A percentile compares a stretch with the other conserved stretches of the same genome.
phyloP scores from a whole-genome alignment of 1,140 invertebrate species.

The Micrasema minimum region DNA sequence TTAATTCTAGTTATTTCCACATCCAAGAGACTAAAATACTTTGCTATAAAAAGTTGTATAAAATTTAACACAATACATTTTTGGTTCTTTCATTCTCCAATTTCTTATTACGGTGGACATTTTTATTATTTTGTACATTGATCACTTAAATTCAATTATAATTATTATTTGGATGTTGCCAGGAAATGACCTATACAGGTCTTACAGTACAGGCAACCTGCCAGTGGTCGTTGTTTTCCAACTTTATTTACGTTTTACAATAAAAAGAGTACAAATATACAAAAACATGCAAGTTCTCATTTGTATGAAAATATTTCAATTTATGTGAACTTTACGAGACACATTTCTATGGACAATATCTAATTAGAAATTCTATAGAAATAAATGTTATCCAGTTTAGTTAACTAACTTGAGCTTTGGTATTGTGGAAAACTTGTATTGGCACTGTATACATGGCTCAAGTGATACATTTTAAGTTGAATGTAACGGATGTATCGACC shows the following conservation, averaged over 20 bases:
- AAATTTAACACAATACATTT: conserved; percentile 4
- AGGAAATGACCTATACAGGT: no score
- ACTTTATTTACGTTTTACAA: conserved; percentile 10
- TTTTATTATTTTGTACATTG: conserved; percentile 14
- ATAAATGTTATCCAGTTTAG: neutral
- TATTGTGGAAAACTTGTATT: neutral
- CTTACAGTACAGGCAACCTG: no score
- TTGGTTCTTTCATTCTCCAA: conserved; percentile 8
- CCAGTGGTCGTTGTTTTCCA: neutral
- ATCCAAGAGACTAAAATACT: no score
- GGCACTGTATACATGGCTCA: no score
- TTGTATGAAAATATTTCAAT: conserved; percentile 18
- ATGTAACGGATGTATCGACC: no score
- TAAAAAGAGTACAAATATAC: conserved; percentile 35
- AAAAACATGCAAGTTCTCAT: conserved; percentile 12
- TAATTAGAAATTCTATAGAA: neutral
- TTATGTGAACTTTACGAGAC: conserved; percentile 1
- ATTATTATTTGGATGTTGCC: no score
- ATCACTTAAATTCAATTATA: neutral
- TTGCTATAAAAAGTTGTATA: no score
- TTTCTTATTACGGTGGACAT: neutral
- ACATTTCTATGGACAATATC: neutral
- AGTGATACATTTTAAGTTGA: no score
- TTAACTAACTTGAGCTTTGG: neutral
- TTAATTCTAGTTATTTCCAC: no score